Percentiles rank a stretch among this genome's conserved stretches.
These are phyloP conservation scores for Drosophila niveifrons DNA, from an alignment of 2,888 invertebrate species.

Conservation along the genomic window DNA sequence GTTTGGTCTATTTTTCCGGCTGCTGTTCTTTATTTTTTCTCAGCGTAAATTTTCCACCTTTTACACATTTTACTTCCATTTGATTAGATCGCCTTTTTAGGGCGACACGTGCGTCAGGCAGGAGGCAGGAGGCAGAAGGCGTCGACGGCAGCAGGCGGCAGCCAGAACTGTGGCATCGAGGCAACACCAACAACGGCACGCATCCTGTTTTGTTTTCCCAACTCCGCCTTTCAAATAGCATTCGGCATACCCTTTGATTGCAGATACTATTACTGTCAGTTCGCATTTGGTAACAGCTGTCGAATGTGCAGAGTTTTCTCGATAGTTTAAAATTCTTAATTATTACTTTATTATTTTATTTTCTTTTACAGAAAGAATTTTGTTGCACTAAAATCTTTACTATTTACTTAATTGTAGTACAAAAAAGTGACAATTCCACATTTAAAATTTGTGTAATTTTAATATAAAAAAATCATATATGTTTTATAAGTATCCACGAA, in stretches of 20 bases:
- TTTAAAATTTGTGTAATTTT: too few species aligned
- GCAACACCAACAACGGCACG: conserved; percentile 53
- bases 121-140: conserved; percentile 28
- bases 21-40: conserved; percentile 56
- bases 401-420: too few species aligned
- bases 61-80: conserved; percentile 83
- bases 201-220: conserved; percentile 77
- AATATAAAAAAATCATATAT: too few species aligned
- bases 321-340: not conserved
- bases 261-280: too few species aligned
- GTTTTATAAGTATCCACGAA: too few species aligned
- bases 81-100: conserved; percentile 82
- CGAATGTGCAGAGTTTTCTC: not conserved
- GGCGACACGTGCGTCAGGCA: conserved; percentile 68
- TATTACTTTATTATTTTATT: too few species aligned
- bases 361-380: too few species aligned
- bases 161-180: conserved; percentile 14
- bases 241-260: conserved; percentile 40
- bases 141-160: conserved; percentile 21
- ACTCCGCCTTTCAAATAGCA: conserved; percentile 39
- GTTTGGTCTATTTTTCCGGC: conserved; percentile 52
- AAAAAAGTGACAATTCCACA: too few species aligned
- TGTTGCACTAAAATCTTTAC: too few species aligned
- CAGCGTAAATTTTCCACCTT: conserved; percentile 82
- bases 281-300: not conserved